Evolutionary conservation across 2,113 vertebrate species (phyloP).

Genomic region (Rhinolophus sinicus): DNA sequence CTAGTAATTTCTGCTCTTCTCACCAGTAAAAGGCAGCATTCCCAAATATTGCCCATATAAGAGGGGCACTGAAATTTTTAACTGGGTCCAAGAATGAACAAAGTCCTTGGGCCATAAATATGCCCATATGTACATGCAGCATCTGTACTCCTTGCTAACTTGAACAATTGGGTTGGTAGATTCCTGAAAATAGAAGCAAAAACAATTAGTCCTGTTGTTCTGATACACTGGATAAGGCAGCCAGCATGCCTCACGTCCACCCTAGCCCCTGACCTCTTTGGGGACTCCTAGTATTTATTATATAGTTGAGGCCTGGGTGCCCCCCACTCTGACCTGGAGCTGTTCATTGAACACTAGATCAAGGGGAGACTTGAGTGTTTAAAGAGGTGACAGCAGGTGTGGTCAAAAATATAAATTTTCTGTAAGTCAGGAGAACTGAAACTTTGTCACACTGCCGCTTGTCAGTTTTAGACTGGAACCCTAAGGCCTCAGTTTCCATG

Average conservation of each 20-base stretch:
- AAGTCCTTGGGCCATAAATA: background rate
- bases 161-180: background rate
- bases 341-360: background rate
- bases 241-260: background rate
- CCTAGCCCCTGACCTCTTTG: background rate
- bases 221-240: background rate
- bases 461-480: background rate
- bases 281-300: background rate
- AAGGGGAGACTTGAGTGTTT: background rate
- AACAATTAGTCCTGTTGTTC: background rate
- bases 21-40: background rate
- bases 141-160: background rate
- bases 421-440: background rate
- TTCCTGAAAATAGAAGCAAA: conserved; percentile 19
- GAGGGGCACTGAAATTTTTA: background rate
- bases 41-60: background rate
- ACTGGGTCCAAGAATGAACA: background rate
- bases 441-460: background rate
- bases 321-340: background rate
- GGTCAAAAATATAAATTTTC: background rate
- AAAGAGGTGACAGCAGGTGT: background rate
- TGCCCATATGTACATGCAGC: background rate
- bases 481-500: background rate
- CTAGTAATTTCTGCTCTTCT: background rate
- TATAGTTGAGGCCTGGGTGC: background rate